Evolutionary conservation across 2,797 vertebrate species (phyloP).

Genomic region (Pagetopsis macropterus): DNA sequence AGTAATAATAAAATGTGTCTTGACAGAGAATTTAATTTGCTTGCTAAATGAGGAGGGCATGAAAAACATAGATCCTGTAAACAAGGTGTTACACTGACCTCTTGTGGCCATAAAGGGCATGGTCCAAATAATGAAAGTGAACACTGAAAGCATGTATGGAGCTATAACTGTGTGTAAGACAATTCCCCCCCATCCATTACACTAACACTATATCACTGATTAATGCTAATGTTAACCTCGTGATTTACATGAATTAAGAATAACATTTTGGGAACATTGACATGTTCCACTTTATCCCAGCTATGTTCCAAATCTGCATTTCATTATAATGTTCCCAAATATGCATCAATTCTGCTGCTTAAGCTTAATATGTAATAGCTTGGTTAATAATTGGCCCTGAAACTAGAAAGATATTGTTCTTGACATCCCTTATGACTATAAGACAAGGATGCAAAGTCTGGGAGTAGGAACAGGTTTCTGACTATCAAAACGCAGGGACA

Average conservation of each 20-base stretch:
- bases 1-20: neutral
- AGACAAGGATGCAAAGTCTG: constrained; percentile 35
- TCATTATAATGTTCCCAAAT: constrained; percentile 1
- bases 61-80: constrained; percentile 19
- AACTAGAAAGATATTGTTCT: constrained; percentile 1
- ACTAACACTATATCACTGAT: neutral
- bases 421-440: constrained; percentile 3
- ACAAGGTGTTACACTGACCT: constrained; percentile 64
- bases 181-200: constrained; percentile 22
- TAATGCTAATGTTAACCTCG: neutral
- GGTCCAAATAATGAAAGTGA: constrained; percentile 54
- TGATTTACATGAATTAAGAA: constrained; percentile 12
- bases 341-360: neutral
- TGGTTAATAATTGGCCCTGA: constrained; percentile 1
- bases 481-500: constrained; percentile 60
- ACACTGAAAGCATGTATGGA: constrained; percentile 59
- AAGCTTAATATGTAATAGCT: constrained; percentile 12
- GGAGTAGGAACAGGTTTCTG: constrained; percentile 46
- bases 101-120: constrained; percentile 59
- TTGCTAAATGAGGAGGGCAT: constrained; percentile 22
- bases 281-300: neutral
- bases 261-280: neutral
- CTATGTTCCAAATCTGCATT: neutral
- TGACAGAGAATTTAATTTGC: constrained; percentile 1
- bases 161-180: constrained; percentile 33